A percentile compares a stretch with the other conserved stretches of the same genome.
Conservation (phyloP, 2,797 vertebrate species). For the Dallia pectoralis region DNA sequence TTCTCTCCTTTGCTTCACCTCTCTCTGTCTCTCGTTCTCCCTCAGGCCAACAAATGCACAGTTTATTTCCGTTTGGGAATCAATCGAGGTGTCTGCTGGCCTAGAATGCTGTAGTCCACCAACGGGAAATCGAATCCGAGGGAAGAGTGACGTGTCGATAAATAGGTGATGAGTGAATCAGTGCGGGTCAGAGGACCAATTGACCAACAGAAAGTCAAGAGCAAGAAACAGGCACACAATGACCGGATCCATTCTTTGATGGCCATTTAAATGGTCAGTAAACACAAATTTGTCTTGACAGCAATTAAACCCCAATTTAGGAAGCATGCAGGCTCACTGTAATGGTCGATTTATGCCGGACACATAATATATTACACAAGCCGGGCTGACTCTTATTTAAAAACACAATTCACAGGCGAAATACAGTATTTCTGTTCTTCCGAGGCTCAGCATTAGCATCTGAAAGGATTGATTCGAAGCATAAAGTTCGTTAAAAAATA, state of each 20-base stretch:
- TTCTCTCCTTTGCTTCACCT: background rate
- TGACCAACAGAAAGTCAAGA: background rate
- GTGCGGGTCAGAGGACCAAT: background rate
- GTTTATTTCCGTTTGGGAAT: background rate
- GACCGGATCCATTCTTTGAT: no score
- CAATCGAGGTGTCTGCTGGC: background rate
- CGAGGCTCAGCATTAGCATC: background rate
- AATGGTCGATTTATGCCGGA: constrained; percentile 16
- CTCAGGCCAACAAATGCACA: background rate
- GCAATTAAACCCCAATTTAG: no score
- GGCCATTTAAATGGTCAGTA: no score
- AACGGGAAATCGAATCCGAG: background rate
- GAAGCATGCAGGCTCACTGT: constrained; percentile 19
- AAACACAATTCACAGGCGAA: constrained; percentile 2
- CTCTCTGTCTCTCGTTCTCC: background rate
- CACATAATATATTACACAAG: constrained; percentile 16
- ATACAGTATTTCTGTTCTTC: background rate
- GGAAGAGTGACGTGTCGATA: no score
- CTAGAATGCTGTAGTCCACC: background rate
- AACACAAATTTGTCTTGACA: no score
- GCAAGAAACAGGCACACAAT: no score
- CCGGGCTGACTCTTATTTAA: constrained; percentile 12
- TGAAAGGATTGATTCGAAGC: background rate
- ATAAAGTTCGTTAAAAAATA: no score
- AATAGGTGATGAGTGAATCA: background rate